phyloP scores from a whole-genome alignment of 2,113 vertebrate species.

The Nymphicus hollandicus region DNA sequence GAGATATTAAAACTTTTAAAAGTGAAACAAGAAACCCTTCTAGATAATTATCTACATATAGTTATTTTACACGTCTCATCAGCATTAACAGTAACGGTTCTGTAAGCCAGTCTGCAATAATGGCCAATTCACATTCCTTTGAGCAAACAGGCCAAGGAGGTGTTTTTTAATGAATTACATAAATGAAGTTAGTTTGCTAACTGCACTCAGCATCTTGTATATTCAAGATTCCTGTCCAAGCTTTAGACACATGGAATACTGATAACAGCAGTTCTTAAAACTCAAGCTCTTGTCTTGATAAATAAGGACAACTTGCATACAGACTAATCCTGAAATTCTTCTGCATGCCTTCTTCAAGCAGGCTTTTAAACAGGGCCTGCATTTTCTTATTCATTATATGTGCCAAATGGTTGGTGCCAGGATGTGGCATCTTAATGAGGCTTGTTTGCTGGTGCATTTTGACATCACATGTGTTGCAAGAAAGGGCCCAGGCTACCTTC shows the following conservation, averaged over 20 bases:
- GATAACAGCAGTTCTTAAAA: background rate
- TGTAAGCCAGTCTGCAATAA: background rate
- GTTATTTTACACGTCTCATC: background rate
- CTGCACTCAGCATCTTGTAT: background rate
- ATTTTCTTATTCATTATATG: background rate
- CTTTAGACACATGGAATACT: background rate
- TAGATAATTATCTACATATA: background rate
- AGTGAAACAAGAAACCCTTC: conserved; percentile 27
- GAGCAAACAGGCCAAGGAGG: background rate
- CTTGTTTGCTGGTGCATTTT: background rate
- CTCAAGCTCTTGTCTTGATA: background rate
- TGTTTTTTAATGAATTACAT: background rate
- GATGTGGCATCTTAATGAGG: background rate
- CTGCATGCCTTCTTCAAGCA: background rate
- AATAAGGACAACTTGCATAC: background rate
- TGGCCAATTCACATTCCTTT: background rate
- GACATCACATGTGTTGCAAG: background rate
- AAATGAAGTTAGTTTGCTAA: background rate
- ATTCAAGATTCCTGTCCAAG: background rate
- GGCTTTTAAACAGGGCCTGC: background rate
- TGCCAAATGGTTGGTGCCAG: background rate
- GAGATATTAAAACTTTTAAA: background rate
- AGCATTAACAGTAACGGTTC: background rate
- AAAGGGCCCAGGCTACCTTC: background rate
- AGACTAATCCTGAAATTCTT: background rate